Conservation (phyloP, 2,113 vertebrate genomes). For the Melanocharis versteri region DNA sequence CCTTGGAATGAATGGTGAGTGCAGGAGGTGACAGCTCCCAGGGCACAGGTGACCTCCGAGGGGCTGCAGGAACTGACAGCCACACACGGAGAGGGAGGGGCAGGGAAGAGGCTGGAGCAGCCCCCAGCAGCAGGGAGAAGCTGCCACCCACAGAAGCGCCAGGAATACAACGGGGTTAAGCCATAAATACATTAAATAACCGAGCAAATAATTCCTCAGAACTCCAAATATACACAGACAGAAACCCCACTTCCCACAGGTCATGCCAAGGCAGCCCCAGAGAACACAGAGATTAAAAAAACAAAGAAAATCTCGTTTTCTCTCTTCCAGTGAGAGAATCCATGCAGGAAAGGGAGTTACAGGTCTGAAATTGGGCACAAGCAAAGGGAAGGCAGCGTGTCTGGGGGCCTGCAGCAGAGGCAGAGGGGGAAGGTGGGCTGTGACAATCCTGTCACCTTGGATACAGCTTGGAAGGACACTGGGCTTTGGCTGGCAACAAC, state of each 20-base stretch:
- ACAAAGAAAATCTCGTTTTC: neutral
- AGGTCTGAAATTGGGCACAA: neutral
- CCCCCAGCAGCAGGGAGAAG: neutral
- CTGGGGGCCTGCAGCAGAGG: neutral
- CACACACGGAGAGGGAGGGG: accelerated
- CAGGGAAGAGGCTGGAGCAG: neutral
- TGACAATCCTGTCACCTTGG: slow-evolving; percentile 76
- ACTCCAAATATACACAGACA: neutral
- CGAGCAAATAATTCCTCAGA: neutral
- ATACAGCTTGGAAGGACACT: slow-evolving; percentile 74
- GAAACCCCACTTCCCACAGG: neutral
- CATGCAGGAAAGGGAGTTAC: neutral
- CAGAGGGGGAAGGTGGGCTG: neutral
- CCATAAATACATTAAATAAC: neutral
- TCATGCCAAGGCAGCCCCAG: neutral
- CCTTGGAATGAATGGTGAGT: neutral
- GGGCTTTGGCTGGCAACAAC: slow-evolving; percentile 30
- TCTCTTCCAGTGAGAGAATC: neutral
- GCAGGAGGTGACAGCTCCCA: neutral
- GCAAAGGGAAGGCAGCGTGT: neutral
- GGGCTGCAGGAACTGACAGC: neutral
- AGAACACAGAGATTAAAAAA: neutral
- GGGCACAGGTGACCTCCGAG: neutral
- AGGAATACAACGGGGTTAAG: neutral
- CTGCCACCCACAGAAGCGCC: neutral